A percentile compares a stretch with the other conserved stretches of the same genome.
Conservation (phyloP, 2,797 vertebrate species). For the Clarias fuscus region DNA sequence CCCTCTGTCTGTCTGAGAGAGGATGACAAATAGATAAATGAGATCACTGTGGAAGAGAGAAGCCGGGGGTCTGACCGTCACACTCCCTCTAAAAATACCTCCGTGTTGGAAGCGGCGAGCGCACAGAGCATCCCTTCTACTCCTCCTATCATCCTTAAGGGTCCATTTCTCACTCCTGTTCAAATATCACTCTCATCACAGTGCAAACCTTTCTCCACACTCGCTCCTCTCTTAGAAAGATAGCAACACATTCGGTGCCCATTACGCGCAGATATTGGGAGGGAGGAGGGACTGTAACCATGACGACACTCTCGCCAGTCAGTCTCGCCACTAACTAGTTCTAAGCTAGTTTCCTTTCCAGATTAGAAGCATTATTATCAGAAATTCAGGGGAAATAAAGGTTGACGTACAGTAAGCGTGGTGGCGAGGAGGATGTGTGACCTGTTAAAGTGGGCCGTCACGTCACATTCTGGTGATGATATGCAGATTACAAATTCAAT, state of each 20-base stretch:
- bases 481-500: not conserved
- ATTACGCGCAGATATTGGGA: not conserved
- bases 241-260: not conserved
- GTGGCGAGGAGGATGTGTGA: not conserved
- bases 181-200: not conserved
- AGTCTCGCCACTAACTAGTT: not conserved
- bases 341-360: not conserved
- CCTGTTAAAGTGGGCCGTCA: not conserved
- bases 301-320: not conserved
- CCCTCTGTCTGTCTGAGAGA: not conserved
- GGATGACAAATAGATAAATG: constrained; percentile 31
- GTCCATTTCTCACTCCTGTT: not conserved
- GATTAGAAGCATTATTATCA: not conserved
- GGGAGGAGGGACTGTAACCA: not conserved
- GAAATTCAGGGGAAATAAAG: not conserved
- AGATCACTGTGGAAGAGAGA: not conserved
- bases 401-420: not conserved
- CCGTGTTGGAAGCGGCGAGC: constrained; percentile 6
- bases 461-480: not conserved
- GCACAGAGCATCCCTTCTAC: constrained; percentile 4
- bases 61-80: constrained; percentile 26
- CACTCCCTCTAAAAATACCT: constrained; percentile 30
- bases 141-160: not conserved
- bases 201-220: not conserved
- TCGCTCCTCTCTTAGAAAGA: not conserved